Percentiles rank a stretch among this genome's conserved stretches.
Conservation (phyloP, 2,888 invertebrate species). For the Agrotis ipsilon region DNA sequence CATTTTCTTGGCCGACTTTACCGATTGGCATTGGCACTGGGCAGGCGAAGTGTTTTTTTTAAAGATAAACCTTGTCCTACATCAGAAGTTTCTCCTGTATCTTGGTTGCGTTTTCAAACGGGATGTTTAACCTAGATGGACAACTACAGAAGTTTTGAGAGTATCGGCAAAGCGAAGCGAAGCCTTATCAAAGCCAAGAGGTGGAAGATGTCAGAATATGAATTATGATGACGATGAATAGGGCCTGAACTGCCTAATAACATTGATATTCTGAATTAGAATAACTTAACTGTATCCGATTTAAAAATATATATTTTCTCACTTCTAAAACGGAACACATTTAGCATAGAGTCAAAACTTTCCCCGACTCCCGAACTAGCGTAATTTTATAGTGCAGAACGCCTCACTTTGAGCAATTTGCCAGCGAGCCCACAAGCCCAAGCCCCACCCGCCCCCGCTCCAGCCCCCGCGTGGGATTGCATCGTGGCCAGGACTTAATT, state of each 20-base stretch:
- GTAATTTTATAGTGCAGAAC: constrained; percentile 15
- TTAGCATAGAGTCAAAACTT: constrained; percentile 19
- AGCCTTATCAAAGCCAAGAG: too few relatives aligned
- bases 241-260: too few relatives aligned
- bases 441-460: neutral
- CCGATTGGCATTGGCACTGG: neutral
- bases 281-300: too few relatives aligned
- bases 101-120: too few relatives aligned
- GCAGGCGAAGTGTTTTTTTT: neutral
- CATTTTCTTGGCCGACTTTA: neutral
- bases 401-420: constrained; percentile 59
- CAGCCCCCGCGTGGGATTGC: constrained; percentile 30
- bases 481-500: constrained; percentile 50
- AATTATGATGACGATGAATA: too few relatives aligned
- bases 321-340: neutral
- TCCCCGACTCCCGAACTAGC: constrained; percentile 33
- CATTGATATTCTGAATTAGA: too few relatives aligned
- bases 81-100: too few relatives aligned
- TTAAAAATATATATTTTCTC: neutral
- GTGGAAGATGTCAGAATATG: too few relatives aligned
- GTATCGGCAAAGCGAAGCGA: too few relatives aligned
- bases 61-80: too few relatives aligned
- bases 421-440: constrained; percentile 29
- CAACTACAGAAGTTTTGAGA: too few relatives aligned
- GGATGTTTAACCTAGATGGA: too few relatives aligned